Evolutionary conservation across 2,113 vertebrate species (phyloP).

Genomic region (Casuarius casuarius): DNA sequence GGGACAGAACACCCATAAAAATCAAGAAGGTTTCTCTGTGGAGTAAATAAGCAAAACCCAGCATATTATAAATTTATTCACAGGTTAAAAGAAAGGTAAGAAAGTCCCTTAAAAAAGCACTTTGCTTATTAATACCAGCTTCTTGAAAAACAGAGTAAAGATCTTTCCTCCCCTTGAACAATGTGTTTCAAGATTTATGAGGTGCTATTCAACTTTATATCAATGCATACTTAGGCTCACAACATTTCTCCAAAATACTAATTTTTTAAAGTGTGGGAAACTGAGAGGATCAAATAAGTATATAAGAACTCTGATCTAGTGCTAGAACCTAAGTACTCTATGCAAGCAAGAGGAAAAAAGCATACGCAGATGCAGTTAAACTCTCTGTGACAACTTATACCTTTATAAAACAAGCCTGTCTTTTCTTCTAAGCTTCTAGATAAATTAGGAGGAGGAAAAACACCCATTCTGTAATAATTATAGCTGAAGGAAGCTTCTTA

Average conservation of each 20-base stretch:
- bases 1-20: neutral
- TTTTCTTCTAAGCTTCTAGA: neutral
- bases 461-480: neutral
- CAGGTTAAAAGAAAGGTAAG: neutral
- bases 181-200: neutral
- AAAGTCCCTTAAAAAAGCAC: neutral
- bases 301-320: neutral
- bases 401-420: neutral
- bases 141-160: neutral
- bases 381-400: neutral
- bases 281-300: neutral
- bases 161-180: neutral
- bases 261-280: neutral
- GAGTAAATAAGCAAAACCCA: neutral
- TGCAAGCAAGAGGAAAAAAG: neutral
- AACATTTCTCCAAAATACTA: neutral
- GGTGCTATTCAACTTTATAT: neutral
- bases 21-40: neutral
- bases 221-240: neutral
- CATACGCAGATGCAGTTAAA: neutral
- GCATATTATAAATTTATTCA: neutral
- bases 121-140: neutral
- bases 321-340: neutral
- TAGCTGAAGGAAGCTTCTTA: neutral
- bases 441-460: neutral